Percentiles rank a stretch among this genome's conserved stretches.
Conservation (phyloP, 2,888 invertebrate genomes). For the Horisme vitalbata region DNA sequence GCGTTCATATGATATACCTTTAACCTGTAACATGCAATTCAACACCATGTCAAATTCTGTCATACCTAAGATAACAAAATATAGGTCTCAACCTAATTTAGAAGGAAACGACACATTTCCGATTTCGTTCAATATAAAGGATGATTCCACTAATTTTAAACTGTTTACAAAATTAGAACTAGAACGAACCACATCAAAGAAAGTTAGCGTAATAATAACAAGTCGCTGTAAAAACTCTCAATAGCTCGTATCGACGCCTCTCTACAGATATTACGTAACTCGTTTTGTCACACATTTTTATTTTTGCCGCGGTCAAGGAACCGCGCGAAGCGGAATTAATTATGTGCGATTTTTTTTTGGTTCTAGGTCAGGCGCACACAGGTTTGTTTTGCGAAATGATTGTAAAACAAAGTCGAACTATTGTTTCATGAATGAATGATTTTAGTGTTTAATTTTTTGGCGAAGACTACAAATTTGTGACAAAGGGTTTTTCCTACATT, state of each 20-base stretch:
- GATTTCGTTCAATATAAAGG: no score
- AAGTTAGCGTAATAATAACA: constrained; percentile 23
- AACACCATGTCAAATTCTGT: no score
- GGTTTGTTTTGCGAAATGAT: constrained; percentile 17
- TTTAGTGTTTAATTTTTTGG: constrained; percentile 1
- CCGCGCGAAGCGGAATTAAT: constrained; percentile 36
- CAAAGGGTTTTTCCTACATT: no score
- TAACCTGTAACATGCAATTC: no score
- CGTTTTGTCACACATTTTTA: constrained; percentile 36
- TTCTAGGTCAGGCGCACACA: constrained; percentile 50
- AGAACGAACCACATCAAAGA: constrained; percentile 13
- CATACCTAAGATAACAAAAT: no score
- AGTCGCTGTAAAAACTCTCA: constrained; percentile 7
- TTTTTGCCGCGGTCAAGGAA: constrained; percentile 60
- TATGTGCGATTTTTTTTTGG: constrained; percentile 37
- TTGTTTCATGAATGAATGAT: constrained; percentile 9
- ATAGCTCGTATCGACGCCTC: constrained; percentile 9
- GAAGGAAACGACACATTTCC: no score
- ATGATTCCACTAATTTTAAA: no score
- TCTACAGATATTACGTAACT: constrained; percentile 28
- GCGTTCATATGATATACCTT: no score
- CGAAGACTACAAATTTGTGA: no score
- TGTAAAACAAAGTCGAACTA: constrained; percentile 3
- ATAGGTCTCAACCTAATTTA: no score
- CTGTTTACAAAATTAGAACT: not conserved